Conservation (phyloP, 2,797 vertebrate genomes). For the Garrulus glandarius region DNA sequence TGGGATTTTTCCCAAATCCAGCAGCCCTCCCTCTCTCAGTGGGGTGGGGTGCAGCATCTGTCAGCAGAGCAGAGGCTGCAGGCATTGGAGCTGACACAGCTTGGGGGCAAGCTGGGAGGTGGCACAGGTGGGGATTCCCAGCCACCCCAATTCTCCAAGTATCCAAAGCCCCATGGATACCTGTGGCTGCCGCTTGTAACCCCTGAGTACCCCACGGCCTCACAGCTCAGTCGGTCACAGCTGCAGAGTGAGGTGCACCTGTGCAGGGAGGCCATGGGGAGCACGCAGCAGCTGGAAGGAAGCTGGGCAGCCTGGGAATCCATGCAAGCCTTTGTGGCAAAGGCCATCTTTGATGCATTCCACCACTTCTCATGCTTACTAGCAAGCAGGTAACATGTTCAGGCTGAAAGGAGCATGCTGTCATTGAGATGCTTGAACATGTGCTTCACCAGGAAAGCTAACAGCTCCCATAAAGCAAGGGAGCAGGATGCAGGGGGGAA, state of each 20-base stretch:
- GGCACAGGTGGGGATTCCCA: background rate
- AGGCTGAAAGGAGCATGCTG: background rate
- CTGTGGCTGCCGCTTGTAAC: background rate
- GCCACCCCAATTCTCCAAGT: background rate
- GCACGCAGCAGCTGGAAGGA: background rate
- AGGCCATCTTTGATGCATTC: background rate
- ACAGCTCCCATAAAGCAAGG: background rate
- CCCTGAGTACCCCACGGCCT: background rate
- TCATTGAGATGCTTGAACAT: background rate
- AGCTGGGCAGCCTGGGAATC: background rate
- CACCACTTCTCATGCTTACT: slow-evolving; percentile 11
- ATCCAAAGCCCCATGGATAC: background rate
- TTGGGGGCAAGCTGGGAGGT: background rate
- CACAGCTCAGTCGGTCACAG: fast-evolving
- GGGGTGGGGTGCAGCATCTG: fast-evolving
- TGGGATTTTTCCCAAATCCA: background rate
- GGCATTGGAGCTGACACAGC: fast-evolving
- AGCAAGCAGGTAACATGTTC: background rate
- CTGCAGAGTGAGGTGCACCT: background rate
- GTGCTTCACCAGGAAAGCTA: slow-evolving; percentile 19
- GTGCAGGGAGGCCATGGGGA: fast-evolving
- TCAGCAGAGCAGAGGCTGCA: background rate
- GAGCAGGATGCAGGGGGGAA: fast-evolving
- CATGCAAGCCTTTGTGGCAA: background rate
- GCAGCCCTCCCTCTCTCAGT: background rate